Evolutionary conservation across 2,113 vertebrate genomes (phyloP).

Genomic region (Felis chaus): DNA sequence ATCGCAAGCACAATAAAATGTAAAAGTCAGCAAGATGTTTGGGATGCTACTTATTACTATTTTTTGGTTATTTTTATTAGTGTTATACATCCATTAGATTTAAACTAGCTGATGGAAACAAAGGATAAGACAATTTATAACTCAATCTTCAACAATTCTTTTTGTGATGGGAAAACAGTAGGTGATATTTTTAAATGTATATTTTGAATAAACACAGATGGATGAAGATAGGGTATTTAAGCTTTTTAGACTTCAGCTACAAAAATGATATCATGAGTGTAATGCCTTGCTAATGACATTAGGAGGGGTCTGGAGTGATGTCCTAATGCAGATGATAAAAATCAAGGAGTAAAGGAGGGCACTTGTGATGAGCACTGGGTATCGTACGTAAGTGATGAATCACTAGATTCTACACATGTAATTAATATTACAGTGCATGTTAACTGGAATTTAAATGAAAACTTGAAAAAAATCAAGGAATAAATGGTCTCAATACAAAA

Average conservation of each 20-base stretch:
- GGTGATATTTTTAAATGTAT: not conserved
- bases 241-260: not conserved
- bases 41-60: not conserved
- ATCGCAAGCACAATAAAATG: not conserved
- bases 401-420: not conserved
- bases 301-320: not conserved
- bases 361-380: not conserved
- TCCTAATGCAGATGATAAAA: not conserved
- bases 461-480: not conserved
- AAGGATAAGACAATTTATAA: not conserved
- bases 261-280: not conserved
- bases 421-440: not conserved
- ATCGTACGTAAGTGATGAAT: not conserved
- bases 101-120: not conserved
- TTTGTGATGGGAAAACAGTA: not conserved
- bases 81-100: not conserved
- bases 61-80: not conserved
- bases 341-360: not conserved
- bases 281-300: not conserved
- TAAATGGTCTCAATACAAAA: not conserved
- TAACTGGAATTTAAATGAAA: not conserved
- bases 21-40: not conserved
- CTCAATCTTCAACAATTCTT: not conserved
- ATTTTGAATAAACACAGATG: not conserved
- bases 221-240: not conserved